Evolutionary conservation across 1,140 invertebrate species (phyloP), one percentile per base, ranked within the genome.

Genomic region (Portunus trituberculatus): DNA sequence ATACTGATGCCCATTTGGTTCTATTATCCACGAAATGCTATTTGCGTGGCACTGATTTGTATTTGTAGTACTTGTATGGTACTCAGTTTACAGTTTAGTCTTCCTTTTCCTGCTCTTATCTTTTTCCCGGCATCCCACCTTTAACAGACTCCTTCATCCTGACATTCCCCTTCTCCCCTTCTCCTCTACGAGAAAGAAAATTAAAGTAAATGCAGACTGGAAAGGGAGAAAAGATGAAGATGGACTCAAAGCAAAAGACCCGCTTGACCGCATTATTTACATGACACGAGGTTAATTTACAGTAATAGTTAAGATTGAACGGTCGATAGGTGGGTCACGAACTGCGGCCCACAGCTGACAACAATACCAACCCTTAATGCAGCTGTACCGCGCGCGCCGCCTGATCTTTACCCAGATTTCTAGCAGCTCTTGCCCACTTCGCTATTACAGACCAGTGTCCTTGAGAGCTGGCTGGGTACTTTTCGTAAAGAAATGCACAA

Each of bases 281-380:
- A 92, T 92, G 67, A 92, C 91, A 83, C 28, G 91, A 82, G 52
- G 91, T 45, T 29, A 82, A 92, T 92, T 83, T 92, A 92, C 91
- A 45, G 32, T 76, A 83, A 92, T 20, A 92, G 91, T 92, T 92
- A 92, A 92, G 91, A 92, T 92, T 92, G 76, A 92, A n/a, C 29
- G 59, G 67, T 59, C 29, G 91, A 92, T 92, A 92, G 29, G 25
- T 3, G 29, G 91, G 76, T 92, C 91, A 93, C 93, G 93, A 88
- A 87, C 25, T 25, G 32, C n/a, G 88, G 32, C 45, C 45, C 45
- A 2, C 20, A 76, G 25, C 67, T 76, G 67, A 76, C 67, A 76
- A 76, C 67, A 76, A 76, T 76, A 76, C 67, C 67, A n/a, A 25
- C 67, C n/a, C n/a, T 76, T 20, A 12, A n/a, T 76, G 67, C 67